Conservation (phyloP, 2,113 vertebrate genomes). For the Heliornis fulica region DNA sequence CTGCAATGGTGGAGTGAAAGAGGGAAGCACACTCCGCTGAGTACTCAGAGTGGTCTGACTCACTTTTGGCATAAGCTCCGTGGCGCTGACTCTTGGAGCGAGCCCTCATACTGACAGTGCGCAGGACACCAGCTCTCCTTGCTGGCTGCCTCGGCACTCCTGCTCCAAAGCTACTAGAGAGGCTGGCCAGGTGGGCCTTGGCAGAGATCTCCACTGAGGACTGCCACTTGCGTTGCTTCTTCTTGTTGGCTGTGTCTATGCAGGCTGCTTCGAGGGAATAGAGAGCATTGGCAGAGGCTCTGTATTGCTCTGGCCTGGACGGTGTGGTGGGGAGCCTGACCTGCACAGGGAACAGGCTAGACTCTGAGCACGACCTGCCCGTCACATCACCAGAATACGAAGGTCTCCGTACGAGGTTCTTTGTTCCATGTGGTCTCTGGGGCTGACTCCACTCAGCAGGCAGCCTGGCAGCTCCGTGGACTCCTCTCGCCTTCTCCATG, state of each 20-base stretch:
- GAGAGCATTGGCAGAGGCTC: constrained; percentile 33
- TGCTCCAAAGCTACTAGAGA: constrained; percentile 43
- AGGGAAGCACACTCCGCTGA: constrained; percentile 82
- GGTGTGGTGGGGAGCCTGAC: constrained; percentile 49
- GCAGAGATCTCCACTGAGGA: constrained; percentile 76
- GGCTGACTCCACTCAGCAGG: constrained; percentile 49
- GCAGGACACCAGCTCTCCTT: constrained; percentile 54
- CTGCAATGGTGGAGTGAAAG: constrained; percentile 83
- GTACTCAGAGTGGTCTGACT: constrained; percentile 80
- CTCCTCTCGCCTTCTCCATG: constrained; percentile 66
- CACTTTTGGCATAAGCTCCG: constrained; percentile 66
- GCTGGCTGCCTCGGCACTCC: neutral
- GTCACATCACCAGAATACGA: constrained; percentile 57
- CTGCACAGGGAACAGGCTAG: constrained; percentile 75
- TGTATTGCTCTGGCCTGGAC: constrained; percentile 37
- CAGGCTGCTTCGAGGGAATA: constrained; percentile 40
- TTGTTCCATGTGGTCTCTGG: constrained; percentile 25
- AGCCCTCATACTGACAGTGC: constrained; percentile 54
- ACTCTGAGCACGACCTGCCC: constrained; percentile 81
- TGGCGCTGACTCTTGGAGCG: constrained; percentile 59
- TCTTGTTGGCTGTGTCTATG: constrained; percentile 47
- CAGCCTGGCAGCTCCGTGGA: neutral
- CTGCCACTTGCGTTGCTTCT: constrained; percentile 77
- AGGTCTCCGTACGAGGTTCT: constrained; percentile 19
- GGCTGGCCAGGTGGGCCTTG: neutral